Evolutionary conservation across 2,797 vertebrate species (phyloP), one percentile per base, ranked within the genome.

Genomic region (Oceanodroma leucorhoa): DNA sequence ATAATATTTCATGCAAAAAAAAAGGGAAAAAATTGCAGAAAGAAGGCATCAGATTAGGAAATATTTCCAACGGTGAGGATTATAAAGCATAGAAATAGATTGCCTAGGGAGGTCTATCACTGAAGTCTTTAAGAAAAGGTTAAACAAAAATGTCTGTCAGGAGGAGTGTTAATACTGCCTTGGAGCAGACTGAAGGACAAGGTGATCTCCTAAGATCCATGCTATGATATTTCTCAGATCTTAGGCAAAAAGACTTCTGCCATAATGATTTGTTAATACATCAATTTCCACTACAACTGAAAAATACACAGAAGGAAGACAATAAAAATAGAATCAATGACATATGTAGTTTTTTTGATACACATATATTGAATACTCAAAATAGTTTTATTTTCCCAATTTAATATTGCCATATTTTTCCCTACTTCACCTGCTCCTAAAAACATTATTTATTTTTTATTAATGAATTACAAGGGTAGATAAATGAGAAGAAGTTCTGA

Each of bases 111-210:
- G 8, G 10, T 50, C 53, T 80, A 45, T 61, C 20, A 86, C 0
- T 41, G 69, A 77, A 41, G 38, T 71, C 45, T 81, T 90, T 41
- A 83, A 77, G 43, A 91, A 94, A 95, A 93, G 22, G 8, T 91
- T 93, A 81, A 89, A 82, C 6, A 82, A 87, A 93, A 82, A 58
- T 38, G 43, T 72, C 64, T 95, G n/a, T 46, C 45, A 54, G 62
- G 17, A 64, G 19, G 36, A 87, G 17, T 77, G 46, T 7, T 89
- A 69, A 76, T 85, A 85, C 3, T 73, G 55, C 48, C 64, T 88
- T 70, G 40, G 36, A 85, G 79, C 51, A 88, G 17, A 70, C 14
- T 70, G 55, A 78, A 88, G 40, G 51, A 53, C 32, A 73, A 85
- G 69, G 77, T 21, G 1, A 40, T 80, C 29, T 91, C 23, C 48